Conservation (phyloP, 2,888 invertebrate species). For the Leucania comma region DNA sequence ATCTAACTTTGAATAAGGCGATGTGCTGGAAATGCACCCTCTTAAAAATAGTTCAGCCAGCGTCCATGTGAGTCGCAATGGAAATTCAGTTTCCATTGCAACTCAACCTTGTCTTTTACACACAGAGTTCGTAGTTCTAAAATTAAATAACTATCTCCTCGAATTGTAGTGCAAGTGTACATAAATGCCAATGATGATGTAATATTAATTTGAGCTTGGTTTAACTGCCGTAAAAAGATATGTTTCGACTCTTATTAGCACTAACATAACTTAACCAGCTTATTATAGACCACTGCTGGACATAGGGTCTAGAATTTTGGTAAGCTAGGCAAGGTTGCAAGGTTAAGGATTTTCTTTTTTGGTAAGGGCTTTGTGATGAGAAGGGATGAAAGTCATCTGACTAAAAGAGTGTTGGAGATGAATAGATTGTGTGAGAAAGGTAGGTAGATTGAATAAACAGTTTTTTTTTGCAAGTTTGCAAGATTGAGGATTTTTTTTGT, state of each 20-base stretch:
- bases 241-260: background rate
- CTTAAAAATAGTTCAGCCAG: too few relatives aligned
- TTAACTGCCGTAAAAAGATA: background rate
- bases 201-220: background rate
- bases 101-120: background rate
- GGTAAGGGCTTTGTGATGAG: background rate
- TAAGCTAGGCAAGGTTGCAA: background rate
- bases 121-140: background rate
- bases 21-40: too few relatives aligned
- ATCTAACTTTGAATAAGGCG: too few relatives aligned
- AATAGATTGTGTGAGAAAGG: too few relatives aligned
- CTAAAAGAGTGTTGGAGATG: background rate
- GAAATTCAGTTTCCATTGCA: too few relatives aligned
- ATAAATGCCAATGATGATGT: background rate
- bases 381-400: background rate
- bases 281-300: background rate
- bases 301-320: background rate
- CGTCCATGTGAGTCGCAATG: background rate
- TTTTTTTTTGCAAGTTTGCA: too few relatives aligned
- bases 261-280: background rate
- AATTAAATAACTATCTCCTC: background rate
- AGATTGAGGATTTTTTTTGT: too few relatives aligned
- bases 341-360: background rate
- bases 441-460: too few relatives aligned
- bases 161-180: background rate